Evolutionary conservation across 2,113 vertebrate genomes (phyloP).

Genomic region (Camarhynchus parvulus): DNA sequence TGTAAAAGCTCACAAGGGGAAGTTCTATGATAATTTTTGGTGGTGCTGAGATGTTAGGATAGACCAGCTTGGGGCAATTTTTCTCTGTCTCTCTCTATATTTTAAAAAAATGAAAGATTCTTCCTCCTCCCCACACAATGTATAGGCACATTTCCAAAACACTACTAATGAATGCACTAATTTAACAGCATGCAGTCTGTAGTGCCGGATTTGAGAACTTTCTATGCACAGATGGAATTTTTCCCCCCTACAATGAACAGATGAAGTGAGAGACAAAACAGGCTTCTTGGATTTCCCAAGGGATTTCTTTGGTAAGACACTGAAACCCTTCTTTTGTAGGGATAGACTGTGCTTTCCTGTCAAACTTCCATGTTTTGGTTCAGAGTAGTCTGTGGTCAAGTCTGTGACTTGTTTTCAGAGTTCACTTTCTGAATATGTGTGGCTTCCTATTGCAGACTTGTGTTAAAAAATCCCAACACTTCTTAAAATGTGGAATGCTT

Average conservation of each 20-base stretch:
- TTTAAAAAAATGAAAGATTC: neutral
- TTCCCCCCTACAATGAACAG: neutral
- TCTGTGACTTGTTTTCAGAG: constrained; percentile 6
- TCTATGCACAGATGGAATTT: constrained; percentile 50
- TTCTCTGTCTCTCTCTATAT: neutral
- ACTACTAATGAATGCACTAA: constrained; percentile 30
- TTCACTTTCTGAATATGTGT: constrained; percentile 16
- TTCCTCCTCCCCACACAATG: neutral
- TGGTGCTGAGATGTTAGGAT: neutral
- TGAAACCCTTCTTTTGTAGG: constrained; percentile 4
- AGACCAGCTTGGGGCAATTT: neutral
- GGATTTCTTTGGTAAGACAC: neutral
- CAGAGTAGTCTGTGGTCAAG: constrained; percentile 1
- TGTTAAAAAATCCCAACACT: neutral
- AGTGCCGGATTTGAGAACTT: neutral
- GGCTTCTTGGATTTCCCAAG: constrained; percentile 27
- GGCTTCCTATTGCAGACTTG: constrained; percentile 6
- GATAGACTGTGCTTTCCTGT: neutral
- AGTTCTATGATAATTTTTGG: neutral
- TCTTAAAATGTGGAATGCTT: constrained; percentile 45
- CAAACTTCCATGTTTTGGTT: neutral
- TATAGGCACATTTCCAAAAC: constrained; percentile 49
- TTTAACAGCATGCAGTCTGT: constrained; percentile 47
- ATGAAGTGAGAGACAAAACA: constrained; percentile 61
- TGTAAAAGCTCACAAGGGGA: neutral